Evolutionary conservation across 2,797 vertebrate species (phyloP).

Genomic region (Tolypeutes matacus): DNA sequence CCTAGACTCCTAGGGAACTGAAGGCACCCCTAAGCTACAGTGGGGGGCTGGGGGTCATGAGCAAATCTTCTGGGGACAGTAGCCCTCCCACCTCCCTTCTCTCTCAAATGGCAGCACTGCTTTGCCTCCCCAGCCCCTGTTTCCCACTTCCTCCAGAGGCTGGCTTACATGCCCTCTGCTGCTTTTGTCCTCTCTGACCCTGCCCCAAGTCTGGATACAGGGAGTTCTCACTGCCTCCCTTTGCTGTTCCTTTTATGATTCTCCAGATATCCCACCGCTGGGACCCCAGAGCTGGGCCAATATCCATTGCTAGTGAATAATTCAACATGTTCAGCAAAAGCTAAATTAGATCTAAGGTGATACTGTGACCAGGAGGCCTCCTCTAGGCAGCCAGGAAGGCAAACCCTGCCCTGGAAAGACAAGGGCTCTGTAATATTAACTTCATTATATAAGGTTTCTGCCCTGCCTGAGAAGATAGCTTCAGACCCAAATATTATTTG

Average conservation of each 20-base stretch:
- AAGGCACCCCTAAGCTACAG: neutral
- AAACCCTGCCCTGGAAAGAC: slow-evolving; percentile 83
- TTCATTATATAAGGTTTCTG: slow-evolving; percentile 82
- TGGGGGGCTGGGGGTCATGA: neutral
- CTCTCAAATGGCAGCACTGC: neutral
- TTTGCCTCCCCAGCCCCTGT: neutral
- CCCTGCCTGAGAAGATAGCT: slow-evolving; percentile 47
- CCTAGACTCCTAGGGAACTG: neutral
- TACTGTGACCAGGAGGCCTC: slow-evolving; percentile 78
- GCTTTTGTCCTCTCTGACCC: neutral
- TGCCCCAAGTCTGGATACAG: neutral
- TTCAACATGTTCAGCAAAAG: slow-evolving; percentile 81
- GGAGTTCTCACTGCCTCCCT: neutral
- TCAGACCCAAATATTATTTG: slow-evolving; percentile 57
- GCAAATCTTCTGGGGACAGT: neutral
- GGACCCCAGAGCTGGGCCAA: neutral
- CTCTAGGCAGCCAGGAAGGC: slow-evolving; percentile 82
- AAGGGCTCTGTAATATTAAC: slow-evolving; percentile 77
- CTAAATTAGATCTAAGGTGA: slow-evolving; percentile 82
- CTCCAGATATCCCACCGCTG: neutral
- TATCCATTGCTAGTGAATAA: slow-evolving; percentile 85
- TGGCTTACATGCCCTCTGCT: neutral
- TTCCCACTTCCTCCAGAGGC: neutral
- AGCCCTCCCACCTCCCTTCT: neutral
- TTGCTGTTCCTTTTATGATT: neutral